Evolutionary conservation across 2,113 vertebrate genomes (phyloP).

Genomic region (Geothlypis trichas): DNA sequence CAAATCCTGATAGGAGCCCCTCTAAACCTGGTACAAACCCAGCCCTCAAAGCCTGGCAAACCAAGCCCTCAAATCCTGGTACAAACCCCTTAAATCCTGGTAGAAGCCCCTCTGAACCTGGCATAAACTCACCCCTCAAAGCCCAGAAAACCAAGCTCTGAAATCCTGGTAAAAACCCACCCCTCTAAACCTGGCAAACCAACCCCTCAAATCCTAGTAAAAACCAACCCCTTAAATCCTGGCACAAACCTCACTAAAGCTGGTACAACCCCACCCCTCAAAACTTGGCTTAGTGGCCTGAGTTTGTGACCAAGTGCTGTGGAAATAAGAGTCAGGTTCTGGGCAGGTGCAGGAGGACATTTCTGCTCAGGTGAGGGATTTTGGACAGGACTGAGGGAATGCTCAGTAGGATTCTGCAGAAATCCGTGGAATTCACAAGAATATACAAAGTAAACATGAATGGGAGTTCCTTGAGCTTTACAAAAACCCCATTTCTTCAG

Average conservation of each 20-base stretch:
- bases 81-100: too few relatives aligned
- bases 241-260: background rate
- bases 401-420: background rate
- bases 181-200: too few relatives aligned
- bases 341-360: too few relatives aligned
- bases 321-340: background rate
- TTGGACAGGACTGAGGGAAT: background rate
- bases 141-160: too few relatives aligned
- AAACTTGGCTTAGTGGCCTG: rapidly evolving
- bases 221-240: background rate
- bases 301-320: rapidly evolving
- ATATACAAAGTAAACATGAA: rapidly evolving
- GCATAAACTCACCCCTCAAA: too few relatives aligned
- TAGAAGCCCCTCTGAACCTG: too few relatives aligned
- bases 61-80: too few relatives aligned
- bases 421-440: rapidly evolving
- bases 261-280: background rate
- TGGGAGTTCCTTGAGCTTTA: background rate
- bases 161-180: too few relatives aligned
- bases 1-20: too few relatives aligned
- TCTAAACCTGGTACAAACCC: background rate
- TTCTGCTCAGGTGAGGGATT: background rate
- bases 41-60: too few relatives aligned
- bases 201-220: background rate
- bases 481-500: background rate